Evolutionary conservation across 2,113 vertebrate species (phyloP).

Genomic region (Leucopsar rothschildi): DNA sequence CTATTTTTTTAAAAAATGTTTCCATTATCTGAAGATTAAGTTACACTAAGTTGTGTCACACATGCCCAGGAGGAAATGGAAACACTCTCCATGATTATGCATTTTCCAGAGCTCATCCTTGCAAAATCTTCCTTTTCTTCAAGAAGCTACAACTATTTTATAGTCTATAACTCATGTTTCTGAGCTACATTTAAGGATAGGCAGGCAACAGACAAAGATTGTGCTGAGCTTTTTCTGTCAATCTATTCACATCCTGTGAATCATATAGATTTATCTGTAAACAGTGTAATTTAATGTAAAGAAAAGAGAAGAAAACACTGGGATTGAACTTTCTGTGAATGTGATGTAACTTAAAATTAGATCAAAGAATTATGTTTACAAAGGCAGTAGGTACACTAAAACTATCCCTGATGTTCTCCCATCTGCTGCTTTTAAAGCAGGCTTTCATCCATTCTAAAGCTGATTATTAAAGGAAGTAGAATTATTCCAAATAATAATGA

Average conservation of each 20-base stretch:
- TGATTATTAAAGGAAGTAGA: background rate
- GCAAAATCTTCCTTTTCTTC: background rate
- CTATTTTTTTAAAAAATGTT: background rate
- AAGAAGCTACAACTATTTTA: background rate
- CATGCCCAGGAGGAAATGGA: background rate
- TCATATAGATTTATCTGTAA: background rate
- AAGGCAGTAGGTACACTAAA: background rate
- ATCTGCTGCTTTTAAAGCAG: background rate
- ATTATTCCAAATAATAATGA: background rate
- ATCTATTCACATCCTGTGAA: background rate
- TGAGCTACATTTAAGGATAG: background rate
- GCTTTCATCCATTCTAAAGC: background rate
- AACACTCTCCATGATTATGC: background rate
- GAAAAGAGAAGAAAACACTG: background rate
- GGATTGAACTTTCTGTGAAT: background rate
- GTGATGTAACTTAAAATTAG: background rate
- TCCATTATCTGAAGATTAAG: background rate
- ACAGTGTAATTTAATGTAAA: background rate
- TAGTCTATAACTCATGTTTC: background rate
- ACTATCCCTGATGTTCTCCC: background rate
- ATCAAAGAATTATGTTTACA: conserved; percentile 5
- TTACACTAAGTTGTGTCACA: background rate
- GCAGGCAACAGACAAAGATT: background rate
- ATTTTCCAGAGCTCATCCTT: background rate
- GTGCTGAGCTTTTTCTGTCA: background rate